Evolutionary conservation across 2,888 invertebrate species (phyloP), one percentile per base, ranked within the genome.

Genomic region (Ethmia dodecea): DNA sequence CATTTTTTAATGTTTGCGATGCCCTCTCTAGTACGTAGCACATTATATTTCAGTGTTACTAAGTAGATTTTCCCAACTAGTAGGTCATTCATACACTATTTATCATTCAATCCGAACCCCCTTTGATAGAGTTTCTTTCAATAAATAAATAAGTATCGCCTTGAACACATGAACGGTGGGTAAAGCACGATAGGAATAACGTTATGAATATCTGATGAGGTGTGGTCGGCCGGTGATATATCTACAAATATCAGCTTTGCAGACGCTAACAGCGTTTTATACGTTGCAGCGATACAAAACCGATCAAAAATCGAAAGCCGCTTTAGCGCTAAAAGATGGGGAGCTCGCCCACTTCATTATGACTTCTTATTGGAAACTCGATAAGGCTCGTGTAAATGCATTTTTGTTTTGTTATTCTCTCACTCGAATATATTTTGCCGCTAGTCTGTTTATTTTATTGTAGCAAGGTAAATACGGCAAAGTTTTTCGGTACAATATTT

Each of bases 161-260:
- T 45, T 36, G 42, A 53, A 50, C 46, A 41, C 40, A 44, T 36
- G 42, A 53, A 50, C 46, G 42, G 43, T 40, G 38, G 49, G 48
- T 53, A 53, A 49, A 45, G 38, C 49, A 25, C 52, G 56, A 60
- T 63, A 64, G 60, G 63, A 65, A 61, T 59, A 64, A 52, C 59
- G 65, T 62, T 68, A 75, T 75, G 71, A 75, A 76, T 76, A 73
- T 67, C 55, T 47, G 55, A 74, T 74, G 69, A 68, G 60, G 48
- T 39, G 42, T 45, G 47, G 46, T 43, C 44, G 47, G 54, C 44
- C 52, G 47, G 56, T 49, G 45, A 53, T 56, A 56, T 52, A 49
- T 2, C 20, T 31, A 6, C 13, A 24, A 22, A 18, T 9, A 20
- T 8, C 9, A 20, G 16, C 22, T 15, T 31, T 31, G 13, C 24